Evolutionary conservation across 2,888 invertebrate species (phyloP).

Genomic region (Aphodius sticticus): DNA sequence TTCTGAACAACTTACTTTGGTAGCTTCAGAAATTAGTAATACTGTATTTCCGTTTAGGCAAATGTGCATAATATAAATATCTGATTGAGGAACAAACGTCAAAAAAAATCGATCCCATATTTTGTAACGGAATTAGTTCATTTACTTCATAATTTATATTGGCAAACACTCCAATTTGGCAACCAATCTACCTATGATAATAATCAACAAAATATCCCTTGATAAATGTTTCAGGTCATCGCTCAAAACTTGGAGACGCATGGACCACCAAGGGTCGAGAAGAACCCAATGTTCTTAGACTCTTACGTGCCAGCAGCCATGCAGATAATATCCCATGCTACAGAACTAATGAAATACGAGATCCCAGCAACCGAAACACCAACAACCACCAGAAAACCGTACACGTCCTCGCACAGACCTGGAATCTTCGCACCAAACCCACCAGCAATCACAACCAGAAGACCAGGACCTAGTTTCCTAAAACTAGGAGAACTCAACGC

Average conservation of each 20-base stretch:
- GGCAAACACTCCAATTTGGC: no score
- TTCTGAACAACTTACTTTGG: no score
- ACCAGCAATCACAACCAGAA: slow-evolving; percentile 45
- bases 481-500: slow-evolving; percentile 11
- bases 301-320: slow-evolving; percentile 73
- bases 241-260: slow-evolving; percentile 30
- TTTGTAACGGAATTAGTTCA: no score
- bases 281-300: slow-evolving; percentile 64
- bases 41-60: no score
- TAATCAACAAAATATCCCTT: not conserved
- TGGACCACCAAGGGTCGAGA: slow-evolving; percentile 56
- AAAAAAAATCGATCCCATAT: not conserved
- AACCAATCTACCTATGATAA: no score
- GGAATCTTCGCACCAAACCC: slow-evolving; percentile 65
- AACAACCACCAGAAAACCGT: slow-evolving; percentile 52
- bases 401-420: slow-evolving; percentile 58
- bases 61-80: no score
- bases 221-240: slow-evolving; percentile 12
- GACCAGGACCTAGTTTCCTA: slow-evolving; percentile 7
- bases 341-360: slow-evolving; percentile 70
- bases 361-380: slow-evolving; percentile 49
- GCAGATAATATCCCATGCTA: slow-evolving; percentile 71
- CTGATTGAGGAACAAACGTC: no score
- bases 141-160: no score
- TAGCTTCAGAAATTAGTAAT: no score